Percentiles rank a stretch among this genome's conserved stretches.
phyloP scores from a whole-genome alignment of 2,113 vertebrate genomes.

The Phaetusa simplex region DNA sequence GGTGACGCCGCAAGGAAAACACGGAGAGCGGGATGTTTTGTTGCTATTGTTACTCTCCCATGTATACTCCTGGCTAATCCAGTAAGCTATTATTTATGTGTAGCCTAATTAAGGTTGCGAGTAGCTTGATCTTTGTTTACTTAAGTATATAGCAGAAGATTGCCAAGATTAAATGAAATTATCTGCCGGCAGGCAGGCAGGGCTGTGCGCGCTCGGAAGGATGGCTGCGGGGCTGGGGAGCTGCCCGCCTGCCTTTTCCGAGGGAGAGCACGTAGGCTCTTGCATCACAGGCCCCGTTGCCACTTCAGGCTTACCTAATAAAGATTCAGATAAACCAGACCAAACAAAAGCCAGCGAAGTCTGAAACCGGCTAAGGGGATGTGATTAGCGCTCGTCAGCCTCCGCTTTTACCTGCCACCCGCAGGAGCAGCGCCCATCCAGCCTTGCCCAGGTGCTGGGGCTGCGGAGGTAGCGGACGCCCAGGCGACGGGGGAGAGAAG shows the following conservation, averaged over 20 bases:
- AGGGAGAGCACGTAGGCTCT: neutral
- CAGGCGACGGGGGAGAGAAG: neutral
- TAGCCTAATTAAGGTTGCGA: conserved; percentile 75
- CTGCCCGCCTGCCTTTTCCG: neutral
- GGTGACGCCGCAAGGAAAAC: neutral
- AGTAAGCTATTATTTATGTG: conserved; percentile 72
- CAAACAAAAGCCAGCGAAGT: conserved; percentile 56
- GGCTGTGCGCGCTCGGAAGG: neutral
- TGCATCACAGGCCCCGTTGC: neutral
- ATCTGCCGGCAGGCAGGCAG: conserved; percentile 48
- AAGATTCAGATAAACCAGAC: conserved; percentile 57
- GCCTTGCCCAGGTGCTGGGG: neutral
- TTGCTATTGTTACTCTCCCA: neutral
- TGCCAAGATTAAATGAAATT: conserved; percentile 63
- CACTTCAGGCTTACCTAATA: conserved; percentile 55
- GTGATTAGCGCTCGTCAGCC: conserved; percentile 42
- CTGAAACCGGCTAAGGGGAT: conserved; percentile 65
- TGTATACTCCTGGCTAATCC: conserved; percentile 47
- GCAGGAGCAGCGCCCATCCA: neutral
- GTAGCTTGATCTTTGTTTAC: conserved; percentile 77
- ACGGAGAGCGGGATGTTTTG: rapidly evolving
- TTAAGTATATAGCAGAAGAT: conserved; percentile 59
- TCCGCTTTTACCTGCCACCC: conserved; percentile 38
- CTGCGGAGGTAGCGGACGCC: conserved; percentile 6
- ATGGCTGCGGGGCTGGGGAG: neutral